Evolutionary conservation across 2,113 vertebrate genomes (phyloP), one percentile per base, ranked within the genome.

Genomic region (Piprites chloris): DNA sequence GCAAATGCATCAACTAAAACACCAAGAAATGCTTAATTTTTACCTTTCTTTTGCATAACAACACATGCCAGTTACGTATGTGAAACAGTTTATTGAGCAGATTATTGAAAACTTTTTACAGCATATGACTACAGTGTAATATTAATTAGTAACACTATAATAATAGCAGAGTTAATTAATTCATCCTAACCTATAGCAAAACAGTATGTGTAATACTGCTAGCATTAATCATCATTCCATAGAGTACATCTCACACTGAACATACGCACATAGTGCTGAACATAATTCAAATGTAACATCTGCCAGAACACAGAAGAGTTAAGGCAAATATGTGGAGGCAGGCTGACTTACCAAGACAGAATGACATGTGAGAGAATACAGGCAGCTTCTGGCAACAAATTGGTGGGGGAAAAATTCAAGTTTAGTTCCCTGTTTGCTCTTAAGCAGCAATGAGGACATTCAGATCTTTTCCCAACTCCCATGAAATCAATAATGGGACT

Each of bases 91-190:
- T 61, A 89, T 61, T 41, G 69, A 89, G 68, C 78, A 65, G 77
- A 75, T 79, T 72, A 92, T 6, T 71, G 50, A 72, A 92, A 84
- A 41, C 9, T 72, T 89, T 90, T 95, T 66, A 89, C 37, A 92
- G 68, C 78, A 58, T 79, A 85, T 86, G 39, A 92, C 52, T 71
- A 74, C 18, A 23, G 62, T 35, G 41, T 52, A 95, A 95, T 41
- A 94, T 62, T 93, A 95, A 93, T 91, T 95, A 85, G 73, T 58
- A 89, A 87, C 73, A 91, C 44, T 85, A 56, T 12, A 86, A 59
- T 79, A 95, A 79, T 14, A 96, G 65, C 53, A 88, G 50, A 89
- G 58, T 16, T 90, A 94, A 97, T 95, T 90, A 96, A 94, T 89
- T 91, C 58, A 89, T 75, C n/a, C 63, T 85, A 90, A 91, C 78